These are phyloP conservation scores for Lanistes nyassanus DNA, from an alignment of 1,140 invertebrate species.

Conservation along the genomic window DNA sequence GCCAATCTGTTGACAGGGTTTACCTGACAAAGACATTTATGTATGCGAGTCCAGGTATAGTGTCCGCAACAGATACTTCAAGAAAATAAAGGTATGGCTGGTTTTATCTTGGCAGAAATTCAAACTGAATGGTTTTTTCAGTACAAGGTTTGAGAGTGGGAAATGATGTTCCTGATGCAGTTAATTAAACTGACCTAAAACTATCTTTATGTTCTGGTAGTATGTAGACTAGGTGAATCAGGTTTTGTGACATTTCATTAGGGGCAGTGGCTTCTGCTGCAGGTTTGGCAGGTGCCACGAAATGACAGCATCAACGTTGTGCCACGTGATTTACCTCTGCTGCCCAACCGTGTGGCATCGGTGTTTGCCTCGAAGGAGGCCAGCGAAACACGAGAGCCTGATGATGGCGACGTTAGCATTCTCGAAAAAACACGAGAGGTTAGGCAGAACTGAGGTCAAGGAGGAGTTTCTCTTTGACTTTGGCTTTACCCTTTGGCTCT, in stretches of 20 bases:
- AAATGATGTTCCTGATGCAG: too few relatives aligned
- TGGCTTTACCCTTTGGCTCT: too few relatives aligned
- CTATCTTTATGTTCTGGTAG: too few relatives aligned
- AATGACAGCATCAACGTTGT: conserved; percentile 75
- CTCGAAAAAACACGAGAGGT: conserved; percentile 57
- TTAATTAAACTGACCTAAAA: too few relatives aligned
- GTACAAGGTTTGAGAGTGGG: too few relatives aligned
- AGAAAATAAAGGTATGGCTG: conserved; percentile 86
- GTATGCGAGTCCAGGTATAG: conserved; percentile 97
- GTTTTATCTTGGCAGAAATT: neutral
- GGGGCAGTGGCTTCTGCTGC: conserved; percentile 27
- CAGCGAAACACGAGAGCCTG: conserved; percentile 78
- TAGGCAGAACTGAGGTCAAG: conserved; percentile 13
- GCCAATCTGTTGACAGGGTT: conserved; percentile 69
- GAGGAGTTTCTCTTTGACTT: too few relatives aligned
- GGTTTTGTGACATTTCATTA: too few relatives aligned
- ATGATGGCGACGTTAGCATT: conserved; percentile 56
- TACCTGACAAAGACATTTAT: conserved; percentile 93
- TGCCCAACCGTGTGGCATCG: conserved; percentile 88
- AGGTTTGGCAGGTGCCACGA: conserved; percentile 79
- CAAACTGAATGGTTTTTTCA: too few relatives aligned
- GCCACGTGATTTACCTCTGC: conserved; percentile 78
- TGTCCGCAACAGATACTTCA: conserved; percentile 85
- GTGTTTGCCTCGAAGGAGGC: conserved; percentile 86
- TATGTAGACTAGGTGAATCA: too few relatives aligned